Evolutionary conservation across 37 sponge, comb jelly and placozoan species (phyloP).

Genomic region (Agelas oroides): DNA sequence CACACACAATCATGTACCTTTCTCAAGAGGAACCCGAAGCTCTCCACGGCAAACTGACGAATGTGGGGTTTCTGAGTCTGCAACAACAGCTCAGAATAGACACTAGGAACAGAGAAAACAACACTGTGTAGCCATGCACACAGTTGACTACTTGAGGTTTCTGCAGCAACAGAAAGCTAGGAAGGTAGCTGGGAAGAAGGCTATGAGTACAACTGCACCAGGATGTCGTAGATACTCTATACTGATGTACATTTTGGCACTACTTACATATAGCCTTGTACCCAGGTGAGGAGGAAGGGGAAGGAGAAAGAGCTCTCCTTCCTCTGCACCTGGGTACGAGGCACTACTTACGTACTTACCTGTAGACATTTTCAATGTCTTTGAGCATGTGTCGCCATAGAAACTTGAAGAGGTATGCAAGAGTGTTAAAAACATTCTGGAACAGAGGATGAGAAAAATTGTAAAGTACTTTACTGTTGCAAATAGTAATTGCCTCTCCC

Average conservation of each 20-base stretch:
- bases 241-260: no score
- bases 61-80: conserved; percentile 76
- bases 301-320: neutral
- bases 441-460: no score
- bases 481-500: no score
- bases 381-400: conserved; percentile 84
- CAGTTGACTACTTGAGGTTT: neutral
- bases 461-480: no score
- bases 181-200: no score
- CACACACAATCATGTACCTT: conserved; percentile 35
- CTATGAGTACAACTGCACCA: no score
- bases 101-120: conserved; percentile 19
- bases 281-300: no score
- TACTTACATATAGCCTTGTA: neutral
- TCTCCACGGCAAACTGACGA: conserved; percentile 90
- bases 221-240: no score
- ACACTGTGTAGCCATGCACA: neutral
- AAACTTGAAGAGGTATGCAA: conserved; percentile 90
- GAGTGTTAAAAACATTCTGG: conserved; percentile 82
- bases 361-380: conserved; percentile 72
- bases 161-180: neutral
- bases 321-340: no score
- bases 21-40: conserved; percentile 86
- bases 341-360: conserved; percentile 36
- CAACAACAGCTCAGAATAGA: conserved; percentile 72